Evolutionary conservation across 2,113 vertebrate genomes (phyloP).

Genomic region (Apodemus sylvaticus): DNA sequence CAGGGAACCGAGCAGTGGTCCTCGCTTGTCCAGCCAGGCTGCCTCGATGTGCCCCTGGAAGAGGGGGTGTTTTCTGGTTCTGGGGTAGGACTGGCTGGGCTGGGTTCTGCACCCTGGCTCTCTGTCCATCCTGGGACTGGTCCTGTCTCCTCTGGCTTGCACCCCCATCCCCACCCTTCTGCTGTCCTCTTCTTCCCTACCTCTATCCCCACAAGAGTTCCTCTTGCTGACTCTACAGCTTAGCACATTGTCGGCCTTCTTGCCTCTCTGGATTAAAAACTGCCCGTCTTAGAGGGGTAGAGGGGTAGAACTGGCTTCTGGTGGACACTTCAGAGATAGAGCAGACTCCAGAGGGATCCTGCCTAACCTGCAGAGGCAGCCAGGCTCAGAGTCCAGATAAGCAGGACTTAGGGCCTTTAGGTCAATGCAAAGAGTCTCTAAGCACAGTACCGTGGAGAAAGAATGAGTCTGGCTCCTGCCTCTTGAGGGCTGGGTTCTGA

Average conservation of each 20-base stretch:
- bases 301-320: neutral
- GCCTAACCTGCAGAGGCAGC: neutral
- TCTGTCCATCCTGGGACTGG: neutral
- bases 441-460: neutral
- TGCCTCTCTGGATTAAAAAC: neutral
- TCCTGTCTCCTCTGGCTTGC: conserved; percentile 9
- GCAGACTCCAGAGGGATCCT: neutral
- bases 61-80: neutral
- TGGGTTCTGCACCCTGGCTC: neutral
- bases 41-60: neutral
- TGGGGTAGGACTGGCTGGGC: neutral
- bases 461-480: neutral
- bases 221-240: conserved; percentile 41
- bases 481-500: neutral
- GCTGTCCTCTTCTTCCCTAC: neutral
- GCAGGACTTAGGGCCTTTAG: neutral
- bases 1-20: neutral
- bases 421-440: neutral
- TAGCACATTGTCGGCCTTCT: neutral
- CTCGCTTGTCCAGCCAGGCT: neutral
- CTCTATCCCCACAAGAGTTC: neutral
- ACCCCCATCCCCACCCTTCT: neutral
- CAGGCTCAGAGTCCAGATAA: neutral
- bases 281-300: neutral
- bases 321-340: neutral